Conservation (phyloP, 2,797 vertebrate genomes). For the Silurus aristotelis region DNA sequence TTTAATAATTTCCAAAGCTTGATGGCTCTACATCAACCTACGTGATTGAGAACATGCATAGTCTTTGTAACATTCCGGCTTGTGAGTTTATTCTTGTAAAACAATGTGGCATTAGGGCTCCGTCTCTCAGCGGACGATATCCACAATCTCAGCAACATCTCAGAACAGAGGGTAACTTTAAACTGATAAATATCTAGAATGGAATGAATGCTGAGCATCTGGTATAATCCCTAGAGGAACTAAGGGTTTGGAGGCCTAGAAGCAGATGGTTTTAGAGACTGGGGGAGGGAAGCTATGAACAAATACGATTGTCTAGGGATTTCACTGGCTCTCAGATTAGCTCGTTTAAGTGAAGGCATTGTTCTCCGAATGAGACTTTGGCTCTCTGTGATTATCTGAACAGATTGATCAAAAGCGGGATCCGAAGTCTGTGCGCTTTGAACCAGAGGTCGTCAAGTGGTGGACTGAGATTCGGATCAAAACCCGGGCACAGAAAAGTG, state of each 20-base stretch:
- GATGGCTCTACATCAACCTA: neutral
- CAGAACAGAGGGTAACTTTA: constrained; percentile 20
- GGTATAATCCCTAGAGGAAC: constrained; percentile 21
- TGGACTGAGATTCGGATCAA: neutral
- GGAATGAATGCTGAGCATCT: constrained; percentile 47
- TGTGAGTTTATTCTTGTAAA: neutral
- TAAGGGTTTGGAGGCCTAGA: neutral
- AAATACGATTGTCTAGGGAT: constrained; percentile 32
- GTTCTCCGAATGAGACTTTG: constrained; percentile 12
- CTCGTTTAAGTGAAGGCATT: constrained; percentile 20
- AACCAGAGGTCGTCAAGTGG: neutral
- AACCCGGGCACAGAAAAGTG: neutral
- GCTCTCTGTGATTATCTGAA: constrained; percentile 12
- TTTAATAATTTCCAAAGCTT: neutral
- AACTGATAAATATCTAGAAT: constrained; percentile 25
- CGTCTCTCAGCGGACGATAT: neutral
- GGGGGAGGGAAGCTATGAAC: constrained; percentile 21
- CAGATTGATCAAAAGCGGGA: neutral
- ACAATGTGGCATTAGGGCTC: neutral
- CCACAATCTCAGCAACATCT: neutral
- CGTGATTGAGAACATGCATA: too few relatives aligned
- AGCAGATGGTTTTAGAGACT: constrained; percentile 48
- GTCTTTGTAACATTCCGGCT: too few relatives aligned
- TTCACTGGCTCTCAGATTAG: constrained; percentile 42
- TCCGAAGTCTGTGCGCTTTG: too few relatives aligned